Percentiles rank a stretch among this genome's conserved stretches.
phyloP scores from a whole-genome alignment of 2,797 vertebrate species.

The Chaetophractus vellerosus region DNA sequence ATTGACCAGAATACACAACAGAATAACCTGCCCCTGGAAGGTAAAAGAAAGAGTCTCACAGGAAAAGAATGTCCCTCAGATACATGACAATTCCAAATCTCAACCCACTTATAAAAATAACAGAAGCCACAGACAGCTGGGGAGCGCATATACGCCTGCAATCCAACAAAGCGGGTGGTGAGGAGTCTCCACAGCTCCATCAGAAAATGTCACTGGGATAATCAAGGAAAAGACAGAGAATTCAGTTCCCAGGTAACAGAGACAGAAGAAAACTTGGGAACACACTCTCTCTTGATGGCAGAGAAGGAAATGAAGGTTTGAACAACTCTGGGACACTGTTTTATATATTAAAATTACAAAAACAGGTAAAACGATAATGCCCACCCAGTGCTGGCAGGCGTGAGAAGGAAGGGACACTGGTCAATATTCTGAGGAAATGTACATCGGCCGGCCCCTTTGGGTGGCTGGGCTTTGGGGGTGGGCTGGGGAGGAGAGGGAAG shows the following conservation, averaged over 20 bases:
- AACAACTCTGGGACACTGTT: not conserved
- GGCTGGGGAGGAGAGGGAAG: not conserved
- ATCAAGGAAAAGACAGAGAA: not conserved
- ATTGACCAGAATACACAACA: too few relatives aligned
- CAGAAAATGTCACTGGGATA: not conserved
- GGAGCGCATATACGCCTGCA: not conserved
- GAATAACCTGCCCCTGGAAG: not conserved
- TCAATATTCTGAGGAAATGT: not conserved
- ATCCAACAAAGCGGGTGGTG: not conserved
- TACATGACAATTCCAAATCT: not conserved
- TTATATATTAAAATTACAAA: not conserved
- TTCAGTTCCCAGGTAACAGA: not conserved
- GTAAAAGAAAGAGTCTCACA: rapidly evolving
- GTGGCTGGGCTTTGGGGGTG: not conserved
- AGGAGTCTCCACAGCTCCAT: not conserved
- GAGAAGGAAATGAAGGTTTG: not conserved
- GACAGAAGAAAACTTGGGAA: not conserved
- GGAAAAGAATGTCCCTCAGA: not conserved
- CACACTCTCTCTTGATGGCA: rapidly evolving
- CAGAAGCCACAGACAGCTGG: rapidly evolving
- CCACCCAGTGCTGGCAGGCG: too few relatives aligned
- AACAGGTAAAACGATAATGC: not conserved
- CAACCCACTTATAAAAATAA: not conserved
- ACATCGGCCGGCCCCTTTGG: not conserved
- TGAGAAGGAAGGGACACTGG: not conserved